These are phyloP conservation scores for Agelastica alni DNA, from an alignment of 2,888 invertebrate genomes.

Conservation along the genomic window DNA sequence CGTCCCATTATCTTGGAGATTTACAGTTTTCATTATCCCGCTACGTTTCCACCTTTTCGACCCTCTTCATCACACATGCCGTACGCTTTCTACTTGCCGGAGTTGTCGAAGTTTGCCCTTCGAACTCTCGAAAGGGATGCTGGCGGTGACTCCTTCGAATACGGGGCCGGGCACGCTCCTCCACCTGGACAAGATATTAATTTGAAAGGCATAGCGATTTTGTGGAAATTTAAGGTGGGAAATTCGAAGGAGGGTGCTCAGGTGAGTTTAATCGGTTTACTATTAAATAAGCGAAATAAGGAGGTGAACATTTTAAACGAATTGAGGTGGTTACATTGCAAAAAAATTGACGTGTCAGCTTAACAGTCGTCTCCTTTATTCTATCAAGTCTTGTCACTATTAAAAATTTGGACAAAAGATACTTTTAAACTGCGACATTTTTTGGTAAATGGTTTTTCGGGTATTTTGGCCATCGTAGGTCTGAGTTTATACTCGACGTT, in stretches of 20 bases:
- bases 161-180: neutral
- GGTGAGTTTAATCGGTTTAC: constrained; percentile 10
- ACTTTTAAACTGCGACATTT: no score
- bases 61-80: constrained; percentile 33
- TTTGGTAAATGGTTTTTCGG: no score
- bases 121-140: constrained; percentile 13
- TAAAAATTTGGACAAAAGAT: no score
- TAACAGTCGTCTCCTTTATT: no score
- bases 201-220: constrained; percentile 29
- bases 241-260: constrained; percentile 6
- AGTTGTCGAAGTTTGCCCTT: constrained; percentile 41
- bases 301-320: no score
- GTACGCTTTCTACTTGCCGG: constrained; percentile 41
- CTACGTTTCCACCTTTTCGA: neutral
- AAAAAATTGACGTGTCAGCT: no score
- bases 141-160: neutral
- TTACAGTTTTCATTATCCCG: neutral
- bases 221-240: constrained; percentile 12
- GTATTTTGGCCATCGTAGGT: no score
- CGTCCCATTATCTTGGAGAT: no score
- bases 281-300: no score
- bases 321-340: no score
- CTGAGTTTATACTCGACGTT: no score
- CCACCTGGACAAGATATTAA: constrained; percentile 21
- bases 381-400: no score